Evolutionary conservation across 2,888 invertebrate genomes (phyloP), one percentile per base, ranked within the genome.

Genomic region (Pollenia angustigena): DNA sequence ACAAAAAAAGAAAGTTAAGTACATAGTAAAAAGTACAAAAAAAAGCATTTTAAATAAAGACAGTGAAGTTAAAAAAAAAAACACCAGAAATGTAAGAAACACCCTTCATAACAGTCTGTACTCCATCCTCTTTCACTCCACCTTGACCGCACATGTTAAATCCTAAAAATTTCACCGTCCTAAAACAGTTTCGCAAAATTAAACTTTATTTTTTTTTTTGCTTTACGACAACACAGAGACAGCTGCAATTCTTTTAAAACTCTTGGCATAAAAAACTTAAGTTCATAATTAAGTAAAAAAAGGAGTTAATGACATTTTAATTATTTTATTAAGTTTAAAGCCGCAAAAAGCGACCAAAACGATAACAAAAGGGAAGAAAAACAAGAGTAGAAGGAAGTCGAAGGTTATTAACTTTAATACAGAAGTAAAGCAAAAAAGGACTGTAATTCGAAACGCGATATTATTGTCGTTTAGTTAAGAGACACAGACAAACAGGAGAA

Each of bases 261-360:
- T 40, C n/a, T 50, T 32, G 40, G 1, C 42, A 32, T 69, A 16
- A 44, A 62, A n/a, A 23, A 42, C 3, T 46, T 62, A 7, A 52
- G 9, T 40, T 64, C 50, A 75, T 86, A 75, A 86, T 82, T 82
- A 86, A 87, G 80, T 76, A 23, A 81, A 62, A 66, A 68, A 54
- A 18, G 14, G 48, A 62, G 79, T 84, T 87, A 87, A 87, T 84
- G 87, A 81, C 84, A 84, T 84, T 84, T 87, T 87, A 87, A 87
- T 87, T 62, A 74, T 72, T 81, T 84, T 42, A 40, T 87, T 81
- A n/a, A 52, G 54, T 68, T 74, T 23, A 54, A 72, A 83, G 40
- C 11, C 58, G 8, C 60, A 64, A 66, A 42, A 3, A 44, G 56
- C 48, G 56, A 14, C 12, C 44, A 64, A 64, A 48, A 6, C 42